Conservation (phyloP, 2,888 invertebrate species). For the Branchipolynoe longqiensis region DNA sequence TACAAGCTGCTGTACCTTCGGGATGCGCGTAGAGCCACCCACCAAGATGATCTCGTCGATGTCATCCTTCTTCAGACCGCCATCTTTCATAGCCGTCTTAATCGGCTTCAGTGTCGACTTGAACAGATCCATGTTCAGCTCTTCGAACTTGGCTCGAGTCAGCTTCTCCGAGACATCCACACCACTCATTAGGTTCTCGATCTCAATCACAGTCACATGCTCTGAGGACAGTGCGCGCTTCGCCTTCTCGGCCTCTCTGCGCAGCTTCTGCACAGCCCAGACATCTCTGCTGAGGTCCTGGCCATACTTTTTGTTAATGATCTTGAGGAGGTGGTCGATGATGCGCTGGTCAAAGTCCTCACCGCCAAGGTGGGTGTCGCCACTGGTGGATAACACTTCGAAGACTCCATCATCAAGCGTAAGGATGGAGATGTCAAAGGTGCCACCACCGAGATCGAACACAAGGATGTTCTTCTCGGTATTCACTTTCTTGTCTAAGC, state of each 20-base stretch:
- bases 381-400: slow-evolving; percentile 93
- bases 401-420: slow-evolving; percentile 99
- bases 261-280: slow-evolving; percentile 96
- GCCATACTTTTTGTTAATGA: slow-evolving; percentile 99
- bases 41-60: slow-evolving; percentile 99
- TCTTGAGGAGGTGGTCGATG: slow-evolving; percentile 99
- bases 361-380: slow-evolving; percentile 98
- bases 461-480: slow-evolving; percentile 95
- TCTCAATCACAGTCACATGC: slow-evolving; percentile 98
- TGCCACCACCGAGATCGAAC: slow-evolving; percentile 99
- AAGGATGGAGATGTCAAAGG: slow-evolving; percentile 98
- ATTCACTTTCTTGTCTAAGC: slow-evolving; percentile 98
- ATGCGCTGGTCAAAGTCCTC: slow-evolving; percentile 99
- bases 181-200: slow-evolving; percentile 98
- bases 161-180: slow-evolving; percentile 99
- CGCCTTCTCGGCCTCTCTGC: slow-evolving; percentile 98
- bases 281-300: slow-evolving; percentile 96
- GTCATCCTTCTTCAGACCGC: slow-evolving; percentile 98
- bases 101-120: slow-evolving; percentile 96
- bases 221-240: slow-evolving; percentile 96
- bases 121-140: slow-evolving; percentile 92
- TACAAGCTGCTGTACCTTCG: slow-evolving; percentile 90
- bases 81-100: slow-evolving; percentile 97
- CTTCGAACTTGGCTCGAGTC: slow-evolving; percentile 99
- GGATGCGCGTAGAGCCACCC: slow-evolving; percentile 99